A percentile compares a stretch with the other conserved stretches of the same genome.
Evolutionary conservation across 1,140 invertebrate genomes (phyloP).

Genomic region (Aphis gossypii): DNA sequence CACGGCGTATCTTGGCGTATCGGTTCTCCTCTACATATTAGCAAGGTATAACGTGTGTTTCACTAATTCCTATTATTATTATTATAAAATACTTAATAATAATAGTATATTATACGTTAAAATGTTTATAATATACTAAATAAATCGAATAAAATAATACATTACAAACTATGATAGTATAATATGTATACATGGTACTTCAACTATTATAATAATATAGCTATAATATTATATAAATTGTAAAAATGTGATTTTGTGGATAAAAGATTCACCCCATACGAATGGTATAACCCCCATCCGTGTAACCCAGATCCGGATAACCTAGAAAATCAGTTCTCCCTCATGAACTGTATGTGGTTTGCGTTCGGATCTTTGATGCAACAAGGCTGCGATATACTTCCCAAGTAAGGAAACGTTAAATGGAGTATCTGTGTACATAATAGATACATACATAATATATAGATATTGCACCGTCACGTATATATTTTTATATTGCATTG

Average conservation of each 20-base stretch:
- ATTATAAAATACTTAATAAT: neutral
- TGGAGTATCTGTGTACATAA: neutral
- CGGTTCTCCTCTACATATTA: conserved; percentile 80
- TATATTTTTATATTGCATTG: conserved; percentile 12
- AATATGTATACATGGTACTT: neutral
- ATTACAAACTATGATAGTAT: neutral
- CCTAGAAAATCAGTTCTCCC: conserved; percentile 88
- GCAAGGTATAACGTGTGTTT: conserved; percentile 71
- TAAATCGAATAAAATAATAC: too few relatives aligned
- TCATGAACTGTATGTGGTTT: conserved; percentile 95
- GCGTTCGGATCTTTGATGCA: conserved; percentile 95
- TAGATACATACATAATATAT: neutral
- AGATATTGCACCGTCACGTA: neutral
- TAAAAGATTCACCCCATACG: conserved; percentile 84
- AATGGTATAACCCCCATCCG: conserved; percentile 88
- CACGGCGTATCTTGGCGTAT: conserved; percentile 85
- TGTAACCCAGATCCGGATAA: conserved; percentile 80
- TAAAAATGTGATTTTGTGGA: conserved; percentile 1
- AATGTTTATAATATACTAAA: neutral
- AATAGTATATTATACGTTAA: too few relatives aligned
- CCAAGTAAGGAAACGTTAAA: conserved; percentile 75
- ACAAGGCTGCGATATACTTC: conserved; percentile 88
- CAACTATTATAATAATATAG: neutral
- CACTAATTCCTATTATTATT: neutral
- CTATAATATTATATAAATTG: neutral